These are phyloP conservation scores for Nothoprocta perdicaria DNA, from an alignment of 2,113 vertebrate genomes.

Conservation along the genomic window DNA sequence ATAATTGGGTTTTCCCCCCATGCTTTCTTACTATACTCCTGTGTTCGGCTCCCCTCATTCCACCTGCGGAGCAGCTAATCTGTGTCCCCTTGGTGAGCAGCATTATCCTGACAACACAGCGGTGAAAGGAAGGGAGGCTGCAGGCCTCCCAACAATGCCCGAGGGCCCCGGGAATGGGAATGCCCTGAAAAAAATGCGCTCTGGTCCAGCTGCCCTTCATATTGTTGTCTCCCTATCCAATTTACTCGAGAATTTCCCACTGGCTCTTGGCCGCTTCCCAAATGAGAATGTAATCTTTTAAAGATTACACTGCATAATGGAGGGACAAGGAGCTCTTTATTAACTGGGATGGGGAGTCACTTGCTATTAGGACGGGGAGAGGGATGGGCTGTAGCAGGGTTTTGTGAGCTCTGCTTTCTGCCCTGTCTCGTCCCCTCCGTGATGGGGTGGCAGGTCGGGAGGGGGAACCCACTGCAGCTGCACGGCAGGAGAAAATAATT, in stretches of 20 bases:
- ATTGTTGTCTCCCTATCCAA: constrained; percentile 66
- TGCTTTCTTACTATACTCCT: constrained; percentile 7
- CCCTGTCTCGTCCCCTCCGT: background rate
- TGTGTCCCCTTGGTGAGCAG: constrained; percentile 40
- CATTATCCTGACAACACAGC: constrained; percentile 40
- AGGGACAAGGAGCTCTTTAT: constrained; percentile 77
- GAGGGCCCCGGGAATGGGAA: constrained; percentile 60
- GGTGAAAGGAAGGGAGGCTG: constrained; percentile 49
- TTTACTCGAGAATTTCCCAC: constrained; percentile 75
- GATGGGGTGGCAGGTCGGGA: background rate
- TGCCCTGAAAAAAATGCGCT: constrained; percentile 67
- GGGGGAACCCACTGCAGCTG: constrained; percentile 32
- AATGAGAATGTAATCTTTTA: constrained; percentile 74
- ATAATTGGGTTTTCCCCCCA: background rate
- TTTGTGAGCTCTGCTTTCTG: constrained; percentile 28
- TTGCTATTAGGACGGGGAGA: constrained; percentile 68
- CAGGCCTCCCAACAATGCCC: constrained; percentile 53
- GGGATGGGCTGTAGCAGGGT: constrained; percentile 16
- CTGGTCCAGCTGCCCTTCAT: constrained; percentile 63
- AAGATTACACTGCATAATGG: constrained; percentile 69
- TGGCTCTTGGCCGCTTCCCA: constrained; percentile 75
- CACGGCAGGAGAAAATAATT: background rate
- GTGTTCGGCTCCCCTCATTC: background rate
- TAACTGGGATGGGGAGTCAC: constrained; percentile 58
- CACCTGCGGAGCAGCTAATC: constrained; percentile 33